Conservation (phyloP, 2,888 invertebrate species). For the Melolontha melolontha region DNA sequence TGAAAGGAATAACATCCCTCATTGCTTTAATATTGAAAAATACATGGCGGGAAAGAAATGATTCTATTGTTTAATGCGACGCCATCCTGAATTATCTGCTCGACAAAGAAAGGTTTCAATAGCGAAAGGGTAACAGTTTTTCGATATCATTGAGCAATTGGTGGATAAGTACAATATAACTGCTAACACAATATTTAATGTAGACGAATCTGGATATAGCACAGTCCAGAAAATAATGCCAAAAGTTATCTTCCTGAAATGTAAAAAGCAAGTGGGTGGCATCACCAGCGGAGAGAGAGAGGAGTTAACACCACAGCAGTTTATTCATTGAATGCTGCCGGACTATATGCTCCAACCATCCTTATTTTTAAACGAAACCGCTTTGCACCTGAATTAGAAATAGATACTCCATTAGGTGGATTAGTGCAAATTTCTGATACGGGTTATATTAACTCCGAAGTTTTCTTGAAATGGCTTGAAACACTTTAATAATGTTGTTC, state of each 20-base stretch:
- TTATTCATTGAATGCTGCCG: too few species aligned
- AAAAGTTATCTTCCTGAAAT: neutral
- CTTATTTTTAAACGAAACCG: slow-evolving; percentile 25
- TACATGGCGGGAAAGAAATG: too few species aligned
- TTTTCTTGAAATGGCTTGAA: slow-evolving; percentile 46
- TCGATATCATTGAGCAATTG: too few species aligned
- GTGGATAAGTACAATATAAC: neutral
- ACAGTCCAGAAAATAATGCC: slow-evolving; percentile 8
- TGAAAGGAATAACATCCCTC: too few species aligned
- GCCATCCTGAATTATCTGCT: too few species aligned
- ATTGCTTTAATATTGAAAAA: too few species aligned
- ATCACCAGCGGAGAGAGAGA: too few species aligned
- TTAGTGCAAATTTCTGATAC: slow-evolving; percentile 38
- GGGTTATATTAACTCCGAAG: slow-evolving; percentile 48
- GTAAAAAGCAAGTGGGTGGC: too few species aligned
- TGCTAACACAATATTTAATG: neutral
- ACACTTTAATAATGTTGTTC: too few species aligned
- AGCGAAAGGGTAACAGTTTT: neutral
- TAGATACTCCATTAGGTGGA: slow-evolving; percentile 3
- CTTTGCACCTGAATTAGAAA: slow-evolving; percentile 12
- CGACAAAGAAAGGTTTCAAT: neutral
- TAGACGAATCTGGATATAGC: too few species aligned
- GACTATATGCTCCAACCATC: slow-evolving; percentile 24
- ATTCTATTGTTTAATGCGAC: too few species aligned
- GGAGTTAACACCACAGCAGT: too few species aligned